phyloP scores from a whole-genome alignment of 1,140 invertebrate species.

The Stegodyphus mimosarum region DNA sequence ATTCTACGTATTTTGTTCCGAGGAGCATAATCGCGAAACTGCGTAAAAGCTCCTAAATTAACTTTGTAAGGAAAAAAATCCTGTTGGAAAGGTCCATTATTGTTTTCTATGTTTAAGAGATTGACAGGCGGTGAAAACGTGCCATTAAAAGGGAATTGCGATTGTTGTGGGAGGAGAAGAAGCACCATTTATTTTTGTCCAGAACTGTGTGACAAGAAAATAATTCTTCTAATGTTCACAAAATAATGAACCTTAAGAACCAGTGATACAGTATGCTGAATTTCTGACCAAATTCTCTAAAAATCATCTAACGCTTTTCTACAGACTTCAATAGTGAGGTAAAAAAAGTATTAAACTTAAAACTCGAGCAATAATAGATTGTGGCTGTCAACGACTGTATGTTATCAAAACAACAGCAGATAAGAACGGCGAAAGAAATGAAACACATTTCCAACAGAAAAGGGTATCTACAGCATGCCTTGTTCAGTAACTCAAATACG shows the following conservation, averaged over 20 bases:
- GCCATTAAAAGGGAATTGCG: no score
- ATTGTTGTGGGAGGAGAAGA: no score
- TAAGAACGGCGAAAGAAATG: neutral
- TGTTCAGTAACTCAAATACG: neutral
- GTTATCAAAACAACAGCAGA: neutral
- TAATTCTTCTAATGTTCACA: neutral
- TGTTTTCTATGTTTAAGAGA: no score
- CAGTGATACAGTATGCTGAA: neutral
- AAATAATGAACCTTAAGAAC: neutral
- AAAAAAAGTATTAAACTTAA: neutral
- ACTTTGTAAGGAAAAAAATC: no score
- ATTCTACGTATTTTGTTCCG: no score
- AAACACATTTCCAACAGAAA: neutral
- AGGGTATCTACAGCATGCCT: neutral
- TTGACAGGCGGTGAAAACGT: no score
- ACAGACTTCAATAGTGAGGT: neutral
- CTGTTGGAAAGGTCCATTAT: no score
- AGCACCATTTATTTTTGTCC: constrained; percentile 10
- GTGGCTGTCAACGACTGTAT: neutral
- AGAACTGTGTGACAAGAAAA: constrained; percentile 4
- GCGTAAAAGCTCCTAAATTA: no score
- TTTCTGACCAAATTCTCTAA: neutral
- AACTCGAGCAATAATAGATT: constrained; percentile 12
- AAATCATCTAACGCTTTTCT: neutral
- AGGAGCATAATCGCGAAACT: no score